Conservation (phyloP, 1,140 invertebrate genomes). For the Metopolophium dirhodum region DNA sequence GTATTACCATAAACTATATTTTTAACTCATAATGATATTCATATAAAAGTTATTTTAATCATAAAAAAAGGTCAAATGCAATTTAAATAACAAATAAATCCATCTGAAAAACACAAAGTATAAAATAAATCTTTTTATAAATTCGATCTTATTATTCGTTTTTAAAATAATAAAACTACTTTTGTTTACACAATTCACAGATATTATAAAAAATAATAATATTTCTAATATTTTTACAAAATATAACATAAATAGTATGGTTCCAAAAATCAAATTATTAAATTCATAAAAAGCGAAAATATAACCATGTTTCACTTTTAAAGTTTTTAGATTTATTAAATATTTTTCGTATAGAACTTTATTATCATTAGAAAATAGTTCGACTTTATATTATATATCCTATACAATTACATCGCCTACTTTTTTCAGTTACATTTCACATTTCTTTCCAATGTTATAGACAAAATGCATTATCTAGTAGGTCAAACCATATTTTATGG, state of each 20-base stretch:
- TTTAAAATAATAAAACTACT: slow-evolving; percentile 1
- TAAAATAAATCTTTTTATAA: neutral
- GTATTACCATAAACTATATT: neutral
- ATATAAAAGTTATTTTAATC: slow-evolving; percentile 10
- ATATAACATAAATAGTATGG: neutral
- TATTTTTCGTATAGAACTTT: no score
- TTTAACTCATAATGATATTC: neutral
- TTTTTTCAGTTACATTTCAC: no score
- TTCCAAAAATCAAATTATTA: neutral
- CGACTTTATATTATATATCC: no score
- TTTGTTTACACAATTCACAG: neutral
- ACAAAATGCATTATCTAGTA: no score
- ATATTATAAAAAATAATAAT: neutral
- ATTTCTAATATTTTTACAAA: neutral
- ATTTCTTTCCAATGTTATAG: no score
- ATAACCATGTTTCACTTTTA: neutral
- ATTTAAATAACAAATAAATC: neutral
- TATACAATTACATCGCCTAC: no score
- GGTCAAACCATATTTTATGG: no score
- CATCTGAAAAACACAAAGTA: neutral
- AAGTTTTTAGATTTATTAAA: neutral
- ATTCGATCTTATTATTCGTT: neutral
- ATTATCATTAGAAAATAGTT: no score
- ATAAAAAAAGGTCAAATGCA: neutral
- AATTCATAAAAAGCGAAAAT: neutral